These are phyloP conservation scores for Catharus ustulatus DNA, from an alignment of 2,797 vertebrate species.

Conservation along the genomic window DNA sequence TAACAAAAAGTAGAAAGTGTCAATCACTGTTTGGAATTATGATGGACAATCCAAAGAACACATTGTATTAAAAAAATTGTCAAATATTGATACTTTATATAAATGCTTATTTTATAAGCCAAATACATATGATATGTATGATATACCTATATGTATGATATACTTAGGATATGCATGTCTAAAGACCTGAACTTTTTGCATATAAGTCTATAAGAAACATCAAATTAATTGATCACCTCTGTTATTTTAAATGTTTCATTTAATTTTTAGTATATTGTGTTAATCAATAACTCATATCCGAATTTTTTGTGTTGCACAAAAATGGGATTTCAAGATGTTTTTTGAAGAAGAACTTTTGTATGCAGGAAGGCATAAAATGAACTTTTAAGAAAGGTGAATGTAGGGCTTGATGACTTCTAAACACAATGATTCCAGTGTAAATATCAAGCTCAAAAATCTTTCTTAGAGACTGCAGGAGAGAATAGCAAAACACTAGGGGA, in stretches of 20 bases:
- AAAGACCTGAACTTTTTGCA: not conserved
- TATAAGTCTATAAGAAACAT: not conserved
- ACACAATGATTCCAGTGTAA: not conserved
- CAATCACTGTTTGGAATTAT: not conserved
- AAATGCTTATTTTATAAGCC: not conserved
- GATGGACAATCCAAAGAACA: not conserved
- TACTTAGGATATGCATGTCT: not conserved
- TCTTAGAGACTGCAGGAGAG: not conserved
- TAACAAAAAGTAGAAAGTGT: not conserved
- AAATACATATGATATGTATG: not conserved
- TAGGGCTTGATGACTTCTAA: not conserved
- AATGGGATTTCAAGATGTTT: not conserved
- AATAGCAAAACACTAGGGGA: fast-evolving
- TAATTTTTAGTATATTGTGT: not conserved
- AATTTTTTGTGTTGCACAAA: not conserved
- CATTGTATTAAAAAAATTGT: not conserved
- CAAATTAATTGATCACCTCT: too few species aligned
- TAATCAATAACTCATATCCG: not conserved
- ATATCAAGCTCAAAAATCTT: not conserved
- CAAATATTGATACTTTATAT: not conserved
- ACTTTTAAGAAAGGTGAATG: not conserved
- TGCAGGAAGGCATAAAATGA: not conserved
- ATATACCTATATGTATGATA: not conserved
- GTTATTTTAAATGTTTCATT: not conserved
- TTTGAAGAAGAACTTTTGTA: not conserved